Conservation (phyloP, 2,888 invertebrate genomes). For the Drosophila bunnanda region DNA sequence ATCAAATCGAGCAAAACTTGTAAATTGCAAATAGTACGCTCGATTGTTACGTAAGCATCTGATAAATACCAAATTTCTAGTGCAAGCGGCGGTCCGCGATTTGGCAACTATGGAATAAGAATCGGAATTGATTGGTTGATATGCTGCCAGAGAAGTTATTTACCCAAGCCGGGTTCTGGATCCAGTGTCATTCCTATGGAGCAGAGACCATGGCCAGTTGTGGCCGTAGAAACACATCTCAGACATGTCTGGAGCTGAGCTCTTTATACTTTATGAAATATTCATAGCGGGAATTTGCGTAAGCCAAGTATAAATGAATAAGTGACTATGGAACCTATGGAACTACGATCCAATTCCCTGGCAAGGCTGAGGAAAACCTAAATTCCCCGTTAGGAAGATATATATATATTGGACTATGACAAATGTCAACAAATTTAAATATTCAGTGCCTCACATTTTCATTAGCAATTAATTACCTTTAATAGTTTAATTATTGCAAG, state of each 20-base stretch:
- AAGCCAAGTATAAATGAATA: slow-evolving; percentile 3
- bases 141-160: slow-evolving; percentile 15
- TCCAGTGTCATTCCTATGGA: background rate
- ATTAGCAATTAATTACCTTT: background rate
- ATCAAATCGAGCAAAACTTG: slow-evolving; percentile 53
- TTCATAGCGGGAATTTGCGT: slow-evolving; percentile 48
- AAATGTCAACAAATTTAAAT: background rate
- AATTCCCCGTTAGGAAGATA: background rate
- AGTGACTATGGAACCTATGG: background rate
- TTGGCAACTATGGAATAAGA: slow-evolving; percentile 44
- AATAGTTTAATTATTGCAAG: background rate
- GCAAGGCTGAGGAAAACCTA: background rate
- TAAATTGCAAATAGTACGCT: slow-evolving; percentile 43
- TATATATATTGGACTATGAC: background rate
- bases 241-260: slow-evolving; percentile 6
- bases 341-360: slow-evolving; percentile 10
- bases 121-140: slow-evolving; percentile 60
- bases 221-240: background rate
- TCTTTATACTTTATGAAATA: slow-evolving; percentile 43
- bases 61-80: slow-evolving; percentile 64
- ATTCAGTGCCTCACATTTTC: background rate
- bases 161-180: background rate
- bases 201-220: background rate
- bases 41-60: slow-evolving; percentile 68
- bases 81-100: slow-evolving; percentile 23